Evolutionary conservation across 2,888 invertebrate species (phyloP).

Genomic region (Axea sp.): DNA sequence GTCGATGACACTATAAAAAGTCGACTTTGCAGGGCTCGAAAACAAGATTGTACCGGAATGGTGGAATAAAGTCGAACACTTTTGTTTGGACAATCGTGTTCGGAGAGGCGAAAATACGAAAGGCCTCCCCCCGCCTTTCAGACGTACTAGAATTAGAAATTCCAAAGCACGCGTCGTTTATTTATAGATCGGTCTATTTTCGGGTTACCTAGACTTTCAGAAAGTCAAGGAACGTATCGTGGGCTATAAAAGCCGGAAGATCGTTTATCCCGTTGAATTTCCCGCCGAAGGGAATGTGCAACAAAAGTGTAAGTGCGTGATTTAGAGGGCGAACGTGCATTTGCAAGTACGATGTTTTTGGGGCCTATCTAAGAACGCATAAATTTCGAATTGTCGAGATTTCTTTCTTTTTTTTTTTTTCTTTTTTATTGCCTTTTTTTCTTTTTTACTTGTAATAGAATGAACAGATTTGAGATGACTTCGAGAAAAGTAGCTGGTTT

Average conservation of each 20-base stretch:
- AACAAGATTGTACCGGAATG: slow-evolving; percentile 1
- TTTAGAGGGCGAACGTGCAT: not conserved
- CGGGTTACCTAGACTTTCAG: slow-evolving; percentile 41
- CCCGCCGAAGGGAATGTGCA: slow-evolving; percentile 3
- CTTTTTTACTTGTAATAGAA: too few relatives aligned
- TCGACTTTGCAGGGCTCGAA: too few relatives aligned
- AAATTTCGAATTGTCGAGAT: not conserved
- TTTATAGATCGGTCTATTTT: slow-evolving; percentile 35
- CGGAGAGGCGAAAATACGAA: not conserved
- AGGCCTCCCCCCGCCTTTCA: too few relatives aligned
- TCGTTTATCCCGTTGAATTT: slow-evolving; percentile 28
- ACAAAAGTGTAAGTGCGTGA: slow-evolving; percentile 14
- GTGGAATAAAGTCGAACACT: slow-evolving; percentile 4
- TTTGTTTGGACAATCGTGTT: slow-evolving; percentile 15
- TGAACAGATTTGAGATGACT: too few relatives aligned
- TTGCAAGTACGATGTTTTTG: not conserved
- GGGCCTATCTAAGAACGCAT: slow-evolving; percentile 1
- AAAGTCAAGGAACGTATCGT: slow-evolving; percentile 43
- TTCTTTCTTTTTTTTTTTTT: too few relatives aligned
- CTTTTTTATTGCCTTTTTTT: too few relatives aligned
- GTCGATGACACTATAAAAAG: too few relatives aligned
- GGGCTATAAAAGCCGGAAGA: slow-evolving; percentile 26
- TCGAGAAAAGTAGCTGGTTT: too few relatives aligned
- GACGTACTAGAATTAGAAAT: slow-evolving; percentile 12
- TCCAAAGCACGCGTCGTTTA: slow-evolving; percentile 11